Conservation (phyloP, 2,888 invertebrate species). For the Archaeoteleia sp. region DNA sequence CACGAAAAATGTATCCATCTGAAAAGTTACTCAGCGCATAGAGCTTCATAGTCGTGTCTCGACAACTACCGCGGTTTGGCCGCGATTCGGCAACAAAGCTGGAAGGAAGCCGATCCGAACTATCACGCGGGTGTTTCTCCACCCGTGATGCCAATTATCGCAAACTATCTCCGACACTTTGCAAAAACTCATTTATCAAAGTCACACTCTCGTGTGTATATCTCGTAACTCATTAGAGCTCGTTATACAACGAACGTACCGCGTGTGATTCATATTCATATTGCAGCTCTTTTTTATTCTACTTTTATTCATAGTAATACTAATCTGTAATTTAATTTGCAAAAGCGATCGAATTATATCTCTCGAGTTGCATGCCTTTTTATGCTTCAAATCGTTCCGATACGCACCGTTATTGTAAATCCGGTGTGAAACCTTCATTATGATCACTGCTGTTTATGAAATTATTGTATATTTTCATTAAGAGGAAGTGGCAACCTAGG, state of each 20-base stretch:
- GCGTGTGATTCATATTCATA: conserved; percentile 51
- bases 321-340: conserved; percentile 36
- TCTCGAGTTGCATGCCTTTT: conserved; percentile 35
- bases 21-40: conserved; percentile 59
- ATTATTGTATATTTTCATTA: conserved; percentile 47
- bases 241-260: conserved; percentile 13
- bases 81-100: conserved; percentile 41
- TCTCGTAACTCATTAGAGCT: conserved; percentile 33
- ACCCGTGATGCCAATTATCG: conserved; percentile 28
- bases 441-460: conserved; percentile 43
- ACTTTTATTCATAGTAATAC: conserved; percentile 14
- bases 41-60: conserved; percentile 50
- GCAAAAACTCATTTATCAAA: conserved; percentile 54
- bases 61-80: conserved; percentile 39
- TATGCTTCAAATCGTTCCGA: conserved; percentile 29
- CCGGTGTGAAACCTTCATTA: conserved; percentile 58
- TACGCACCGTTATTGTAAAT: conserved; percentile 46
- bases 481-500: conserved; percentile 30
- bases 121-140: conserved; percentile 9
- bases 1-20: conserved; percentile 67
- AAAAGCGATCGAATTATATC: conserved; percentile 45
- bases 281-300: conserved; percentile 12
- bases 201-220: conserved; percentile 46
- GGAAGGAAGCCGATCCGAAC: conserved; percentile 29
- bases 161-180: conserved; percentile 35